These are phyloP conservation scores for Podarcis lilfordi DNA, from an alignment of 2,797 vertebrate species.

Conservation along the genomic window DNA sequence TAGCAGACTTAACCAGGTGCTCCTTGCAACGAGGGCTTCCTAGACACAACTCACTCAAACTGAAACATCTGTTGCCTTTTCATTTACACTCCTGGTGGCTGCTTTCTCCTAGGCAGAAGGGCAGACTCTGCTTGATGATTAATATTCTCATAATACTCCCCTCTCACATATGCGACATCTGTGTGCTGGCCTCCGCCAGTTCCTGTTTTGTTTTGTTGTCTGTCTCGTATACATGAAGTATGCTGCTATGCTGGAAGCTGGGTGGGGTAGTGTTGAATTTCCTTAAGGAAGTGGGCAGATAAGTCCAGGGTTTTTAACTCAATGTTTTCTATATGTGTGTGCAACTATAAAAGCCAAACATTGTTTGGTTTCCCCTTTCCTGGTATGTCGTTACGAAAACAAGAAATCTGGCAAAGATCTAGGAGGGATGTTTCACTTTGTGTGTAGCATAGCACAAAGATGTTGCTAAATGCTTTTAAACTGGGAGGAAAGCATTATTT, in stretches of 20 bases:
- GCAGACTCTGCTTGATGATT: background rate
- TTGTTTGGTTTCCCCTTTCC: slow-evolving; percentile 49
- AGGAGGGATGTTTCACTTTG: slow-evolving; percentile 1
- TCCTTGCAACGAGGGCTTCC: background rate
- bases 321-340: slow-evolving; percentile 47
- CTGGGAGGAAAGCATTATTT: slow-evolving; percentile 30
- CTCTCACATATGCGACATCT: background rate
- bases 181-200: slow-evolving; percentile 28
- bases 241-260: slow-evolving; percentile 40
- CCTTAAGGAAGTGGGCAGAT: slow-evolving; percentile 70
- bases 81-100: background rate
- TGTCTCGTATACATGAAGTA: slow-evolving; percentile 23
- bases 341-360: slow-evolving; percentile 13
- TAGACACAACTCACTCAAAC: background rate
- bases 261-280: slow-evolving; percentile 57
- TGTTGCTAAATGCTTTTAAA: slow-evolving; percentile 7
- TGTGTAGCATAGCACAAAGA: background rate
- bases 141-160: background rate
- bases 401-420: slow-evolving; percentile 20
- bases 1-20: background rate
- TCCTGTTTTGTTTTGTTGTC: slow-evolving; percentile 45
- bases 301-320: slow-evolving; percentile 51
- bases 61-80: background rate
- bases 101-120: background rate
- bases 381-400: slow-evolving; percentile 35